Evolutionary conservation across 2,113 vertebrate species (phyloP), one percentile per base, ranked within the genome.

Genomic region (Pholis gunnellus): DNA sequence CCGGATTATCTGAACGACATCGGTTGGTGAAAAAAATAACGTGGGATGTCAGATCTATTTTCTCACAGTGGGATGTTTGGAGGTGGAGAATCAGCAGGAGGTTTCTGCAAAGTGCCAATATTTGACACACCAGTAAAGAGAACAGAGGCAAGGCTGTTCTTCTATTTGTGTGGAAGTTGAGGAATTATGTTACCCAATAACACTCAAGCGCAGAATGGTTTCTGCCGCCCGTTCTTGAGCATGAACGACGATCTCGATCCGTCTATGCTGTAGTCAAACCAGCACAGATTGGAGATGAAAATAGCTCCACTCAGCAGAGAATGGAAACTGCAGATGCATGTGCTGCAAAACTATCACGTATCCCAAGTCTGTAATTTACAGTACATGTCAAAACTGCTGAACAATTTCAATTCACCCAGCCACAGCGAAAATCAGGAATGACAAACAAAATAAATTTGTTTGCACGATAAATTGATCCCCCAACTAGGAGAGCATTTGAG

Each of bases 381-480:
- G 44, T 10, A 20, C 20, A 52, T 63, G 64, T 77, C 57, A 57
- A 27, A 36, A 40, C 68, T 54, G 52, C 61, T 73, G 42, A 82
- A 73, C 3, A 8, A 56, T 67, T 63, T 57, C 15, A n/a, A 40
- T 80, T 70, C 20, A 65, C 38, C 1, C 6, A 69, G 44, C 75
- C 60, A 52, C 27, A 34, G 38, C 14, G 36, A 60, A 72, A 73
- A 20, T 56, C 1, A 64, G 31, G 25, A 17, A 9, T 25, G n/a
- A 7, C 34, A 6, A 50, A 29, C 73, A n/a, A 46, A 13, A 25
- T 9, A 60, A 60, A 72, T 87, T 83, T 75, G 57, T 75, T 74
- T 72, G 71, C 50, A 84, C 14, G 7, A 86, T 81, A 63, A 87
- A 86, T 89, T 71, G 72, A 84, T 84, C 64, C 56, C 25, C 34